Percentiles rank a stretch among this genome's conserved stretches.
These are phyloP conservation scores for Castor canadensis DNA, from an alignment of 2,113 vertebrate genomes.

Conservation along the genomic window DNA sequence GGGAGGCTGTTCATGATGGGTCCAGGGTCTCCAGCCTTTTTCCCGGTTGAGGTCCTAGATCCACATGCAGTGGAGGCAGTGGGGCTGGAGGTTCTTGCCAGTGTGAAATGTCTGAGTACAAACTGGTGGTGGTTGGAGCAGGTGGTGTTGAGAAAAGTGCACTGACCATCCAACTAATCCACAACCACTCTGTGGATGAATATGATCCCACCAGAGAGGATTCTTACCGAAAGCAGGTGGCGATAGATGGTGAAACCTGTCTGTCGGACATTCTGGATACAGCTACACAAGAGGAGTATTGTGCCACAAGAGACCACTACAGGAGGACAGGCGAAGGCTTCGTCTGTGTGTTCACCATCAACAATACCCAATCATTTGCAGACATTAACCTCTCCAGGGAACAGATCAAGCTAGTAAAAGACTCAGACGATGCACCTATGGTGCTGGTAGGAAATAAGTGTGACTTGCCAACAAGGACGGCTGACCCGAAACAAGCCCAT, in stretches of 20 bases:
- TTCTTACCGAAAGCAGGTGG: slow-evolving; percentile 93
- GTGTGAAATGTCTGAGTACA: slow-evolving; percentile 92
- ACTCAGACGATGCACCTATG: slow-evolving; percentile 94
- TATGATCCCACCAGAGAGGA: slow-evolving; percentile 95
- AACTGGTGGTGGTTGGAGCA: slow-evolving; percentile 93
- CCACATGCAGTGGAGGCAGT: slow-evolving; percentile 2
- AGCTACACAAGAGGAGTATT: slow-evolving; percentile 93
- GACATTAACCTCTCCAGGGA: slow-evolving; percentile 95
- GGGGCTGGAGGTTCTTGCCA: slow-evolving; percentile 60
- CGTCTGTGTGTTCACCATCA: slow-evolving; percentile 93
- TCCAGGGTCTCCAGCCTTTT: slow-evolving; percentile 72
- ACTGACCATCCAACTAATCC: slow-evolving; percentile 92
- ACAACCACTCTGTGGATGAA: slow-evolving; percentile 95
- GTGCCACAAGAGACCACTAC: slow-evolving; percentile 93
- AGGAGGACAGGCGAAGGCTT: slow-evolving; percentile 94
- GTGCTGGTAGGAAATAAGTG: slow-evolving; percentile 94
- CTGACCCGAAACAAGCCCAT: slow-evolving; percentile 93
- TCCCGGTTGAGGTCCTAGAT: neutral
- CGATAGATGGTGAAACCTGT: slow-evolving; percentile 93
- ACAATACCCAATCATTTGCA: slow-evolving; percentile 94
- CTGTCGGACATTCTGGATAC: slow-evolving; percentile 93
- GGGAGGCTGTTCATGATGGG: slow-evolving; percentile 80
- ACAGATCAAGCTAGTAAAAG: slow-evolving; percentile 94
- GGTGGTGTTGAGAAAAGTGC: slow-evolving; percentile 94
- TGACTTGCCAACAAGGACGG: slow-evolving; percentile 91